Evolutionary conservation across 2,113 vertebrate genomes (phyloP), one percentile per base, ranked within the genome.

Genomic region (Panurus biarmicus): DNA sequence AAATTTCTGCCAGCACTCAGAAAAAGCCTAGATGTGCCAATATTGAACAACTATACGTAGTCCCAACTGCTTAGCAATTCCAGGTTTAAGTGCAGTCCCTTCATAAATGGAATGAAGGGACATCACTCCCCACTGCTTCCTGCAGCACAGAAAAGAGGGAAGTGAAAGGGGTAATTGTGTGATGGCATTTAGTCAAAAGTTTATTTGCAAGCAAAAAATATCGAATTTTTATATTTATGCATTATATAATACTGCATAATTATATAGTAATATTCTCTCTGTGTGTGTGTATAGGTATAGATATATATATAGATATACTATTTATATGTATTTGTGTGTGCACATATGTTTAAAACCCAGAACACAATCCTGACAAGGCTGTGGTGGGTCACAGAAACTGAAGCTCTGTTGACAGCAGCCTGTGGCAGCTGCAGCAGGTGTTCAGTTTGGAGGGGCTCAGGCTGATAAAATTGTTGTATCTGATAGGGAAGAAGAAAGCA

Each of bases 221-320:
- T 10, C 1, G 22, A 4, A 4, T n/a, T 14, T 38, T 47, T 40
- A 20, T 21, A 22, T 23, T n/a, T 80, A 36, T 19, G 5, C 8
- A 36, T 40, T 45, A 48, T 11, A 31, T 28, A 54, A 70, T 24
- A 56, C 6, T 31, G 28, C 19, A 45, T 53, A 72, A 54, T 47
- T 35, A 15, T 29, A 57, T 24, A 20, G 47, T 51, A 26, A 19
- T 29, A 26, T 9, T n/a, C n/a, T n/a, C n/a, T n/a, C n/a, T 21
- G 7, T 53, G 7, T n/a, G 3, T 36, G 6, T 22, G 50, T 51
- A 44, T 44, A 44, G 6, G n/a, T n/a, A 13, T 33, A 2, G 23
- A 4, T 18, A 1, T 28, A 5, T 17, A 17, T 25, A 8, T 21
- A 56, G 5, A 85, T 0, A 66, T 1, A 42, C 13, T 4, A 13